Conservation (phyloP, 2,888 invertebrate species). For the Xylota segnis region DNA sequence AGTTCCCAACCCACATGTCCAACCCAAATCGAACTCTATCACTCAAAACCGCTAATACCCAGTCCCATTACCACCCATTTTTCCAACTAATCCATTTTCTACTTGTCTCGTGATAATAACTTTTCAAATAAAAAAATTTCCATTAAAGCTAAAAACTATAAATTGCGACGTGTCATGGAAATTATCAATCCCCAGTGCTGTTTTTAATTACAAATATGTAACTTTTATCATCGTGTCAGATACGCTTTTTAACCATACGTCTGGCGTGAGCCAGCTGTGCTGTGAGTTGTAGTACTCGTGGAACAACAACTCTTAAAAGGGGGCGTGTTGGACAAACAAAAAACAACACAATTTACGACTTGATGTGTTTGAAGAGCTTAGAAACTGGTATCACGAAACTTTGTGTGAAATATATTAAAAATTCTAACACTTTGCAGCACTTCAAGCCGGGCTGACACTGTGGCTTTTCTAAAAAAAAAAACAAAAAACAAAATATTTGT, state of each 20-base stretch:
- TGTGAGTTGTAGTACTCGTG: background rate
- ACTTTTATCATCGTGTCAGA: slow-evolving; percentile 29
- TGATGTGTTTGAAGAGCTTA: slow-evolving; percentile 5
- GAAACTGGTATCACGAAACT: background rate
- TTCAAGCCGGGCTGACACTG: background rate
- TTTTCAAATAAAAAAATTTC: slow-evolving; percentile 13
- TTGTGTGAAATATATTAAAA: slow-evolving; percentile 23
- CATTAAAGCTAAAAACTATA: slow-evolving; percentile 19
- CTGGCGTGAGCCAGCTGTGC: slow-evolving; percentile 32
- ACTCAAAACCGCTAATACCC: slow-evolving; percentile 6
- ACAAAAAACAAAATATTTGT: slow-evolving; percentile 23
- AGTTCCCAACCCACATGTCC: background rate
- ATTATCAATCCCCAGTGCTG: slow-evolving; percentile 23
- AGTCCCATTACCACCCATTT: slow-evolving; percentile 4
- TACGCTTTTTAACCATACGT: slow-evolving; percentile 22
- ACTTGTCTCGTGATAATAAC: slow-evolving; percentile 33
- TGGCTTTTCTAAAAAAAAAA: slow-evolving; percentile 3
- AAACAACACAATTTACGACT: slow-evolving; percentile 11
- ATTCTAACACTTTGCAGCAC: background rate
- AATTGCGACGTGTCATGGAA: background rate
- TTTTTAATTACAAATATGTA: slow-evolving; percentile 50
- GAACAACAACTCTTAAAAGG: slow-evolving; percentile 6
- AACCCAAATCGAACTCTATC: background rate
- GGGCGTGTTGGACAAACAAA: slow-evolving; percentile 31
- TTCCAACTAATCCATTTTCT: background rate